Conservation (phyloP, 2,888 invertebrate genomes). For the Ametastegia equiseti region DNA sequence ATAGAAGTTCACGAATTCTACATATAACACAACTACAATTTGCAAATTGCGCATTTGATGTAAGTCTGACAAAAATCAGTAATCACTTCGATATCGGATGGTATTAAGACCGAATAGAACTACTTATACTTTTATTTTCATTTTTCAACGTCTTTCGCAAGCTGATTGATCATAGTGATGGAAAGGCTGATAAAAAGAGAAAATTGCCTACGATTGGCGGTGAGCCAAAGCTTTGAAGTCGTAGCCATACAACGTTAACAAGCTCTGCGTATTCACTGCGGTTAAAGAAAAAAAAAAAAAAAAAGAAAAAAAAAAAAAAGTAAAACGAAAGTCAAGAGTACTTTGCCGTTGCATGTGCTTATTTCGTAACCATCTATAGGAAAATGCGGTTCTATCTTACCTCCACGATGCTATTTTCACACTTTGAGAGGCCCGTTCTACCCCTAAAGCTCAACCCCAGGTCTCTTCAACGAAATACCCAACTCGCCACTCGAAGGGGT, state of each 20-base stretch:
- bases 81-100: too few species aligned
- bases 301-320: too few species aligned
- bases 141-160: background rate
- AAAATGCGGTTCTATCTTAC: slow-evolving; percentile 6
- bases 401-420: slow-evolving; percentile 29
- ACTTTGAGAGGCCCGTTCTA: background rate
- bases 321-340: background rate
- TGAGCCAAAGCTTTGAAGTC: background rate
- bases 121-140: background rate
- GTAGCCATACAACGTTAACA: background rate
- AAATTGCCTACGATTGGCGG: background rate
- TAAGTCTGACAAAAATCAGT: too few species aligned
- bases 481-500: slow-evolving; percentile 1
- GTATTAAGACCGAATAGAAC: background rate
- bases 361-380: background rate
- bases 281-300: background rate
- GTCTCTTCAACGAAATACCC: background rate
- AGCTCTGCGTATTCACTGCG: background rate
- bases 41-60: too few species aligned
- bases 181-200: background rate
- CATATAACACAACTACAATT: too few species aligned
- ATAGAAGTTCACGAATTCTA: too few species aligned
- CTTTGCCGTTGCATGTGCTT: slow-evolving; percentile 17
- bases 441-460: background rate
- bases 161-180: background rate